These are phyloP conservation scores for Pseudanteris insignis DNA, from an alignment of 2,888 invertebrate species.

Conservation along the genomic window DNA sequence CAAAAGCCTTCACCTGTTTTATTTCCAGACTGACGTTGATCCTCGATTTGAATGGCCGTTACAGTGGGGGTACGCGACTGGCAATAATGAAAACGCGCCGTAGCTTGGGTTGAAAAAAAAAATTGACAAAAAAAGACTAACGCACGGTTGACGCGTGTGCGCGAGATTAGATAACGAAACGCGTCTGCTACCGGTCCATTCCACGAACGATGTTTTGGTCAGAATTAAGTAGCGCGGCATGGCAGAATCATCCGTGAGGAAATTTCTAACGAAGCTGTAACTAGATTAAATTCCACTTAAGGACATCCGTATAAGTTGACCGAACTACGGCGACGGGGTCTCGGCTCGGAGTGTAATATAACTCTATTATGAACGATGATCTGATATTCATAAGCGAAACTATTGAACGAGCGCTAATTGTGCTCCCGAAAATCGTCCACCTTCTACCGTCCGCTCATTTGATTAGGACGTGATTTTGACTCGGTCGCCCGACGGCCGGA, in stretches of 20 bases:
- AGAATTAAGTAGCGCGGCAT: constrained; percentile 19
- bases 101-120: too few relatives aligned
- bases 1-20: constrained; percentile 31
- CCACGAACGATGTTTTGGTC: constrained; percentile 34
- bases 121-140: too few relatives aligned
- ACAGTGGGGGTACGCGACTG: constrained; percentile 1
- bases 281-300: constrained; percentile 45
- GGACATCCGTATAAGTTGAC: constrained; percentile 45
- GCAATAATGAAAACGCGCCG: too few relatives aligned
- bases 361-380: constrained; percentile 44
- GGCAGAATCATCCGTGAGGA: constrained; percentile 44
- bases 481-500: constrained; percentile 8
- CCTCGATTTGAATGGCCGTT: constrained; percentile 19
- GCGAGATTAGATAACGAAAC: constrained; percentile 22
- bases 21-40: constrained; percentile 29
- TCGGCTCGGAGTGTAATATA: constrained; percentile 41
- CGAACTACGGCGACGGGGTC: constrained; percentile 40
- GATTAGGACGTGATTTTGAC: constrained; percentile 28
- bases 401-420: constrained; percentile 38
- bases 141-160: constrained; percentile 6
- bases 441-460: constrained; percentile 25
- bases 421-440: constrained; percentile 28
- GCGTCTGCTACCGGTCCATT: constrained; percentile 7
- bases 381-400: constrained; percentile 43
- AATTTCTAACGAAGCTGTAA: constrained; percentile 50